Conservation (phyloP, 2,888 invertebrate genomes). For the Trachelus troglodyta region DNA sequence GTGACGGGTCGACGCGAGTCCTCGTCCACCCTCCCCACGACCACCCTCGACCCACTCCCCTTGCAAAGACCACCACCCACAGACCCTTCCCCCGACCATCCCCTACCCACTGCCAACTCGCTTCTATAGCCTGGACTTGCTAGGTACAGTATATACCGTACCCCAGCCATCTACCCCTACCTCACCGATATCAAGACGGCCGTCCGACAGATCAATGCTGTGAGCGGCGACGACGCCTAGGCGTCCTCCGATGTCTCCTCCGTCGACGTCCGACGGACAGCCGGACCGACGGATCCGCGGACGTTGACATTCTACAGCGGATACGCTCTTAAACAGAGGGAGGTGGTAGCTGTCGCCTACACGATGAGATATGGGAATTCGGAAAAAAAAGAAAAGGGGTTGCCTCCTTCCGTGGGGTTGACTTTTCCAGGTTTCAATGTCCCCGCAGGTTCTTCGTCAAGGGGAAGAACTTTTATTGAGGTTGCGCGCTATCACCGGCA, state of each 20-base stretch:
- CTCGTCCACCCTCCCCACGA: slow-evolving; percentile 23
- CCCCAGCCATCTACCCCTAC: slow-evolving; percentile 35
- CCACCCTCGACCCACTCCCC: slow-evolving; percentile 19
- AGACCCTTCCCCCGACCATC: neutral
- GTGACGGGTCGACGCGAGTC: slow-evolving; percentile 42
- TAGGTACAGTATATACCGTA: slow-evolving; percentile 18
- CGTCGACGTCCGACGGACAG: slow-evolving; percentile 31
- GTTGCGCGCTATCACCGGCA: neutral
- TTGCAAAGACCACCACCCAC: neutral
- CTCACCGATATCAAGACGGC: slow-evolving; percentile 61
- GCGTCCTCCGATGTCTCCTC: slow-evolving; percentile 55
- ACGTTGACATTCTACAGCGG: neutral
- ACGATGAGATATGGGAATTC: neutral
- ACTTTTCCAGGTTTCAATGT: neutral
- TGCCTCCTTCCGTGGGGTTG: neutral
- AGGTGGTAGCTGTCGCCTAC: neutral
- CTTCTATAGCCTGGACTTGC: slow-evolving; percentile 19
- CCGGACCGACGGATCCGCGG: neutral
- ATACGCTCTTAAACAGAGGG: neutral
- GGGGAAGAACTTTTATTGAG: neutral
- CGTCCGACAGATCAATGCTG: slow-evolving; percentile 66
- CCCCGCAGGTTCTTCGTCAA: neutral
- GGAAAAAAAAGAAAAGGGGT: neutral
- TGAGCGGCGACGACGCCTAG: slow-evolving; percentile 61
- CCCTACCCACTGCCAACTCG: slow-evolving; percentile 16